Base-by-base conservation (phyloP, 2,113 vertebrate genomes). In the Oophaga pumilio region DNA sequence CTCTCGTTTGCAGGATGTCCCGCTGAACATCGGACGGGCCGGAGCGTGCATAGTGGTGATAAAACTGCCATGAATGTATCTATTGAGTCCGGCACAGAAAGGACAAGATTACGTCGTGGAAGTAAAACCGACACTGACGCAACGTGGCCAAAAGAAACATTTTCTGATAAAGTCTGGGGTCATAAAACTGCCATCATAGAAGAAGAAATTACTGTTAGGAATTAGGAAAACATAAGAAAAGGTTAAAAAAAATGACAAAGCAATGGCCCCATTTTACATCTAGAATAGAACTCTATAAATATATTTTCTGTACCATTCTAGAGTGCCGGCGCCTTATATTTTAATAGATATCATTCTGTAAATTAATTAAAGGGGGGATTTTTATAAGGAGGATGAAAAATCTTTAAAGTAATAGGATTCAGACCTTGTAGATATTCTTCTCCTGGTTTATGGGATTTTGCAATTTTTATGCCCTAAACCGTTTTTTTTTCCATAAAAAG, bases 1-100 rank as follows among this genome's bases (percentile, higher is more conserved):
- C 22, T 69, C 4, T 3, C 0, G 68, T 7, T 0, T 50, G 57
- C 87, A 99, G 97, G 98, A 99, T 94, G 96, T 97, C 89, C 95
- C 96, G 88, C 95, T 99, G 89, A 99, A 99, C 90, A 96, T 98
- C n/a, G 97, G 97, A 91, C 96, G 97, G 92, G 98, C 97, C 68
- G 97, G 97, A 73, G 95, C 97, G 6, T 98, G 97, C 76, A 95
- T 98, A 77, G 97, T 98, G 13, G 95, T 98, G 69, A 95, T 99
- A 87, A 99, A 98, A 92, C 89, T 98, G 89, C 95, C 96, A 90
- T 98, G 94, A 97, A 64, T 62, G 24, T 69, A 0, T 57, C 11
- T 71, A 53, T 69, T 68, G 60, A 76, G 18, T 26, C 86, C 76
- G 43, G 77, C 24, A 33, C 15, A 60, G 20, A 53, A 60, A 66